These are phyloP conservation scores for Sebastes minor DNA, from an alignment of 2,797 vertebrate genomes.

Conservation along the genomic window DNA sequence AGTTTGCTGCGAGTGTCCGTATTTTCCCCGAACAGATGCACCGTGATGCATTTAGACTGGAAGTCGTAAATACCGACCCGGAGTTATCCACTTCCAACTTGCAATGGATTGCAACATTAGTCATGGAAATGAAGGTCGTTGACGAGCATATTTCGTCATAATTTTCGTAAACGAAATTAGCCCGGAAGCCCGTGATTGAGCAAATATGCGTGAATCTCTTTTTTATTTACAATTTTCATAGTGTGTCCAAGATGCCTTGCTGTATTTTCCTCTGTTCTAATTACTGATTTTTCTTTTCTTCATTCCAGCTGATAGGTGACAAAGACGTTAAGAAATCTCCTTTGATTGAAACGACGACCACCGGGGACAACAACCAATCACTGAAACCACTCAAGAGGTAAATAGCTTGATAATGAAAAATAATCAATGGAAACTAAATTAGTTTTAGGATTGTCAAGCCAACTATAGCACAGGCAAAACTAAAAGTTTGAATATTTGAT, in stretches of 20 bases:
- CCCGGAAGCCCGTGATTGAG: neutral
- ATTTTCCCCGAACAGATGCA: too few species aligned
- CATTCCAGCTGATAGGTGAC: conserved; percentile 90
- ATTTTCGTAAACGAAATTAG: too few species aligned
- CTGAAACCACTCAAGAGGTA: conserved; percentile 94
- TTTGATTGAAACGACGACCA: conserved; percentile 93
- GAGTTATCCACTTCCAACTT: too few species aligned
- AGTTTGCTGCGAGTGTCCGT: too few species aligned
- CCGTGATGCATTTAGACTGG: too few species aligned
- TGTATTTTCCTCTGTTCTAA: neutral
- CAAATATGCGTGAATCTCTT: neutral
- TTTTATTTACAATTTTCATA: neutral
- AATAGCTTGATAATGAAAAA: conserved; percentile 30
- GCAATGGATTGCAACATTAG: too few species aligned
- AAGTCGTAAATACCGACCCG: too few species aligned
- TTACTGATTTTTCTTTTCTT: neutral
- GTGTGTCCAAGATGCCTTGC: neutral
- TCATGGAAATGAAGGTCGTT: too few species aligned
- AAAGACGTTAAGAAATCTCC: conserved; percentile 95
- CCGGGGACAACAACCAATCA: conserved; percentile 94
- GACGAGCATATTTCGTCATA: fast-evolving
- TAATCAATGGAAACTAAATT: neutral
- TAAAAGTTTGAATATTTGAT: neutral
- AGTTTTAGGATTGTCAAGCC: neutral
- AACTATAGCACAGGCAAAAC: neutral